Percentiles rank a stretch among this genome's conserved stretches.
Evolutionary conservation across 2,113 vertebrate genomes (phyloP).

Genomic region (Engystomops pustulosus): DNA sequence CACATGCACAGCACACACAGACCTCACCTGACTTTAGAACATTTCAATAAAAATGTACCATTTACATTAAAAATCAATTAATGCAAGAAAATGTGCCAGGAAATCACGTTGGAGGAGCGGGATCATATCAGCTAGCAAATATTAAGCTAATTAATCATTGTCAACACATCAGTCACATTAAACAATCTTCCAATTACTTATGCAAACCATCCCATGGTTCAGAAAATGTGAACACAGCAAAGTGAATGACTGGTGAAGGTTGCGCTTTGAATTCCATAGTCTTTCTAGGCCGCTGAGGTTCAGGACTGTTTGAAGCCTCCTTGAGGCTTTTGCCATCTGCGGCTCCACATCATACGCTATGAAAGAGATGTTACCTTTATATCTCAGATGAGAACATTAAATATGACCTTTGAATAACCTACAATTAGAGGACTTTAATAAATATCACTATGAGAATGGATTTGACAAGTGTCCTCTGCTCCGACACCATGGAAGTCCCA

Average conservation of each 20-base stretch:
- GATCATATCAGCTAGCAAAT: slow-evolving; percentile 72
- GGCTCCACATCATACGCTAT: slow-evolving; percentile 58
- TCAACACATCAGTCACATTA: slow-evolving; percentile 69
- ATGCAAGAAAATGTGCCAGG: slow-evolving; percentile 68
- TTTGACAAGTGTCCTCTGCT: slow-evolving; percentile 58
- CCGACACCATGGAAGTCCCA: neutral
- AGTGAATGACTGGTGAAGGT: slow-evolving; percentile 70
- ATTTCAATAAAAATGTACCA: slow-evolving; percentile 28
- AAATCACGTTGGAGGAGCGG: slow-evolving; percentile 64
- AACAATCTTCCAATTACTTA: slow-evolving; percentile 67
- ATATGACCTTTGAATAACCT: slow-evolving; percentile 69
- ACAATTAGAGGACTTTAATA: slow-evolving; percentile 61
- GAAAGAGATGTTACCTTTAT: slow-evolving; percentile 59
- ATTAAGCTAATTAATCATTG: slow-evolving; percentile 77
- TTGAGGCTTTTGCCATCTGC: slow-evolving; percentile 62
- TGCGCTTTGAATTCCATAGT: slow-evolving; percentile 63
- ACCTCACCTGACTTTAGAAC: neutral
- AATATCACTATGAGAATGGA: slow-evolving; percentile 58
- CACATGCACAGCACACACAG: neutral
- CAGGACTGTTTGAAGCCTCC: slow-evolving; percentile 61
- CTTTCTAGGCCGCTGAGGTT: slow-evolving; percentile 59
- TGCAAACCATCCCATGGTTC: slow-evolving; percentile 56
- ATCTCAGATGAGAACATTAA: slow-evolving; percentile 63
- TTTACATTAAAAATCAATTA: slow-evolving; percentile 56
- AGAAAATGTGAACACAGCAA: slow-evolving; percentile 51